Conservation (phyloP, 1,140 invertebrate species). For the Drosophila micromelanica region DNA sequence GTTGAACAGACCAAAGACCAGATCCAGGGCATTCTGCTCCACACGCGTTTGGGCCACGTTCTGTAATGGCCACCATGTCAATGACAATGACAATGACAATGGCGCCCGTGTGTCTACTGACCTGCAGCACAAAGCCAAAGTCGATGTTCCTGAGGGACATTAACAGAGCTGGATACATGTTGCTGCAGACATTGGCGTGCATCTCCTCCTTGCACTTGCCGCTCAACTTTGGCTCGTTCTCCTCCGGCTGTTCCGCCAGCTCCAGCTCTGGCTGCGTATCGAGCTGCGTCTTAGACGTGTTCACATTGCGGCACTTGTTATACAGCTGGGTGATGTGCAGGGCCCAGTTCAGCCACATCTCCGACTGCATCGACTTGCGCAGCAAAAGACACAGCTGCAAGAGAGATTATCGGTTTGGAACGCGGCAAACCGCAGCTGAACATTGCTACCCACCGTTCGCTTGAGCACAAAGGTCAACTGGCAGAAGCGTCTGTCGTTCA, state of each 20-base stretch:
- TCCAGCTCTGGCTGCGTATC: slow-evolving; percentile 14
- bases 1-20: slow-evolving; percentile 80
- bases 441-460: slow-evolving; percentile 60
- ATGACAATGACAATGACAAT: neutral
- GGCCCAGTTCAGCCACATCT: slow-evolving; percentile 79
- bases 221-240: slow-evolving; percentile 52
- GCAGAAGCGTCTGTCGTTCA: slow-evolving; percentile 77
- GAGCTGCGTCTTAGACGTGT: slow-evolving; percentile 19
- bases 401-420: neutral
- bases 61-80: slow-evolving; percentile 5
- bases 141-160: slow-evolving; percentile 86
- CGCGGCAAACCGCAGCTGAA: no score
- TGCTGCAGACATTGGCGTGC: slow-evolving; percentile 85
- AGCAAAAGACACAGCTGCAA: slow-evolving; percentile 63
- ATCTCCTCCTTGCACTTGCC: slow-evolving; percentile 70
- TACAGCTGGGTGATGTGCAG: slow-evolving; percentile 76
- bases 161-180: slow-evolving; percentile 86
- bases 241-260: slow-evolving; percentile 7
- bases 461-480: slow-evolving; percentile 82
- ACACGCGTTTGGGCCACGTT: slow-evolving; percentile 68
- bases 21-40: slow-evolving; percentile 72
- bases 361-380: slow-evolving; percentile 74
- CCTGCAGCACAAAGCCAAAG: slow-evolving; percentile 85
- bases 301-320: slow-evolving; percentile 69
- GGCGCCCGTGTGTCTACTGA: slow-evolving; percentile 49